phyloP scores from a whole-genome alignment of 2,113 vertebrate genomes.

The Micronycteris hirsuta region DNA sequence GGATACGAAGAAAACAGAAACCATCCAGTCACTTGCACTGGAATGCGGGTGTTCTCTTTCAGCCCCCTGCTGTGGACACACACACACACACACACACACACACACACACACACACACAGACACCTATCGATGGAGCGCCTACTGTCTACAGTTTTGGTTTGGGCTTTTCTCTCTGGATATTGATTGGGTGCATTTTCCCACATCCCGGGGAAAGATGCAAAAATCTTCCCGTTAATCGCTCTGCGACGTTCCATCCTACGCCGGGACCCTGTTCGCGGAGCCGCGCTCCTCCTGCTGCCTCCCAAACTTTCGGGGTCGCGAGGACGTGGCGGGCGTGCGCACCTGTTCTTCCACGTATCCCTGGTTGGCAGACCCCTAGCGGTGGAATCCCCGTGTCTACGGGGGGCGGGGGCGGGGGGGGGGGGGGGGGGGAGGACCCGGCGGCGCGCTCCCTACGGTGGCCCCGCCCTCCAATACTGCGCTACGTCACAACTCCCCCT shows the following conservation, averaged over 20 bases:
- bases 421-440: accelerated
- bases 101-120: accelerated
- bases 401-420: too few relatives aligned
- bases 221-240: background rate
- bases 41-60: accelerated
- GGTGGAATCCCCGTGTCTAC: background rate
- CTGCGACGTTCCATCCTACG: accelerated
- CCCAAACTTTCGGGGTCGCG: background rate
- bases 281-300: background rate
- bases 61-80: background rate
- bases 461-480: background rate
- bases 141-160: accelerated
- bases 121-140: accelerated
- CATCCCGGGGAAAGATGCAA: background rate
- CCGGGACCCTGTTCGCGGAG: background rate
- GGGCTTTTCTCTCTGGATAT: background rate
- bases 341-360: accelerated
- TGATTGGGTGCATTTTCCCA: background rate
- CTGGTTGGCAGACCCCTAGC: accelerated
- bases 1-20: accelerated
- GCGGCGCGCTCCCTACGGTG: accelerated
- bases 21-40: background rate
- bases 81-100: accelerated
- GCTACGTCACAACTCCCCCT: background rate
- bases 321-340: accelerated